These are phyloP conservation scores for Mycetomoellerius zeteki DNA, from an alignment of 1,140 invertebrate genomes.

Conservation along the genomic window DNA sequence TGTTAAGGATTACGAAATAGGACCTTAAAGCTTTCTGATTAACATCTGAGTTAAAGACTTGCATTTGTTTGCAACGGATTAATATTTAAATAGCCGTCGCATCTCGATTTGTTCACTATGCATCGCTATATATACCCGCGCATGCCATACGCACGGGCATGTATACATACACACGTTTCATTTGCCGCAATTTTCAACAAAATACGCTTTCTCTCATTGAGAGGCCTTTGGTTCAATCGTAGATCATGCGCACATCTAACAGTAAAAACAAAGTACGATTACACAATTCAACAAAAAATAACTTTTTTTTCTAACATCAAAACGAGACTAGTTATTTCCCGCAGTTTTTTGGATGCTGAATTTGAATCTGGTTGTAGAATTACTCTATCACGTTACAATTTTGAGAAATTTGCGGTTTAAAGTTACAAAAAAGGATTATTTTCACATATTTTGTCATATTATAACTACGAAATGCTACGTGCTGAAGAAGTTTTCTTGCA, in stretches of 20 bases:
- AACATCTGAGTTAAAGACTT: not conserved
- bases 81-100: not conserved
- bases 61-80: not conserved
- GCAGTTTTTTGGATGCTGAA: too few species aligned
- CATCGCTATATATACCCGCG: slow-evolving; percentile 23
- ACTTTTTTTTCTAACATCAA: too few species aligned
- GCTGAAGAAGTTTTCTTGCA: too few species aligned
- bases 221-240: slow-evolving; percentile 44
- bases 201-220: slow-evolving; percentile 38
- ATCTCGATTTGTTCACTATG: slow-evolving; percentile 25
- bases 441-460: too few species aligned
- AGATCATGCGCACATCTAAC: slow-evolving; percentile 10
- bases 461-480: too few species aligned
- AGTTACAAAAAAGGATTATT: too few species aligned
- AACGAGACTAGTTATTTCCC: too few species aligned
- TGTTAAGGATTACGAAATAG: too few species aligned
- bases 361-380: too few species aligned
- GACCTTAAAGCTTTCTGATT: not conserved
- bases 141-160: not conserved
- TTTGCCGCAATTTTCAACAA: slow-evolving; percentile 16
- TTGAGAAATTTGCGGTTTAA: too few species aligned
- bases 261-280: slow-evolving; percentile 40
- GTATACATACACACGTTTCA: not conserved
- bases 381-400: too few species aligned
- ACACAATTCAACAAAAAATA: too few species aligned